Conservation (phyloP, 2,888 invertebrate genomes). For the Endomychus coccineus region DNA sequence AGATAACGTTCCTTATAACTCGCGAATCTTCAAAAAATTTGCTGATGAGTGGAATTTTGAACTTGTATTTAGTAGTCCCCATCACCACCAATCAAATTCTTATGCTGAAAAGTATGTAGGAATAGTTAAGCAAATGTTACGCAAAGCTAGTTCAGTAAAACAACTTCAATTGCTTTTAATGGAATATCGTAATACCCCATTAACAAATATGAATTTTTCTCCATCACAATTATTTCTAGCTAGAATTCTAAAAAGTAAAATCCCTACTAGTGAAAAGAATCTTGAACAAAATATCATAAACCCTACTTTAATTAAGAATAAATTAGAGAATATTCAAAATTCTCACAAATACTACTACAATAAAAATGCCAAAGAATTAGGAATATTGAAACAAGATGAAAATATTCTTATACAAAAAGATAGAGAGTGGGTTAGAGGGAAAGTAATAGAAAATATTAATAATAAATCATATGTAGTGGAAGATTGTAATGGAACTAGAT, state of each 20-base stretch:
- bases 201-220: neutral
- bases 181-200: conserved; percentile 7
- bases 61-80: conserved; percentile 4
- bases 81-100: conserved; percentile 7
- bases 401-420: conserved; percentile 5
- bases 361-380: conserved; percentile 1
- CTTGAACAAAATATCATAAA: conserved; percentile 1
- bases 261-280: conserved; percentile 1
- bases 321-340: conserved; percentile 2
- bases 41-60: conserved; percentile 4
- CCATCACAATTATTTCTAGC: conserved; percentile 3
- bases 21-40: conserved; percentile 1
- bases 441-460: conserved; percentile 1
- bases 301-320: neutral
- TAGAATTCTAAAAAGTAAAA: neutral
- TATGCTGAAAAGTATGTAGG: conserved; percentile 3
- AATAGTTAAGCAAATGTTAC: neutral
- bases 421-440: conserved; percentile 1
- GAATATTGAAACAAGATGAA: conserved; percentile 1
- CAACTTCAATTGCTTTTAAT: conserved; percentile 3
- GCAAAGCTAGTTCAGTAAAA: no score
- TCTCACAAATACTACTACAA: conserved; percentile 6
- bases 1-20: conserved; percentile 6
- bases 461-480: conserved; percentile 2
- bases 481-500: no score